Percentiles rank a stretch among this genome's conserved stretches.
Conservation (phyloP, 2,888 invertebrate species). For the Ophion slaviceki region DNA sequence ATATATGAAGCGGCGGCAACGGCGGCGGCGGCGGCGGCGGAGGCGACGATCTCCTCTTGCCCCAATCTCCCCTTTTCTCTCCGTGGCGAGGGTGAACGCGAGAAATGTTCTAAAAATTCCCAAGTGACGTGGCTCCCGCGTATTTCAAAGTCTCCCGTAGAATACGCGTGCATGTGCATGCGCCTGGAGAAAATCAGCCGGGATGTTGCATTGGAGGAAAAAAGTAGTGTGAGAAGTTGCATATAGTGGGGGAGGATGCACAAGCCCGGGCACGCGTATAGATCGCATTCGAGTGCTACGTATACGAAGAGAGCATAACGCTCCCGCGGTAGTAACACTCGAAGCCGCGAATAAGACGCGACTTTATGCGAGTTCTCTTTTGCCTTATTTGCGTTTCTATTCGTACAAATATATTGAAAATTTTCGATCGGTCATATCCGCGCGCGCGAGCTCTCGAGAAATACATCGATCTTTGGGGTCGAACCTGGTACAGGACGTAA, state of each 20-base stretch:
- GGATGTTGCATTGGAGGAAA: conserved; percentile 28
- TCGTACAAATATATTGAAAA: not conserved
- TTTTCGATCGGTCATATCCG: not conserved
- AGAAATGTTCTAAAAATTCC: conserved; percentile 44
- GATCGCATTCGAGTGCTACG: conserved; percentile 25
- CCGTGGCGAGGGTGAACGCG: not conserved
- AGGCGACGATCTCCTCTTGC: conserved; percentile 5
- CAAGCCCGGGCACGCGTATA: conserved; percentile 36
- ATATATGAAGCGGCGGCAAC: not conserved
- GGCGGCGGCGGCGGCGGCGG: not conserved
- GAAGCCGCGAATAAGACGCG: conserved; percentile 33
- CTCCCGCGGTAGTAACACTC: conserved; percentile 37
- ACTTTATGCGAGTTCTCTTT: not conserved
- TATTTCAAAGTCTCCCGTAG: conserved; percentile 8
- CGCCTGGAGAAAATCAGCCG: not conserved
- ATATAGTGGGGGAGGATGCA: conserved; percentile 34
- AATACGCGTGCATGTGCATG: not conserved
- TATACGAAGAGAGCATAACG: conserved; percentile 19
- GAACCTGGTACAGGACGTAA: not conserved
- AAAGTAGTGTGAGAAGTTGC: not conserved
- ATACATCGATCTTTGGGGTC: not conserved
- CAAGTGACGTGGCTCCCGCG: conserved; percentile 17
- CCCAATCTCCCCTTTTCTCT: not conserved
- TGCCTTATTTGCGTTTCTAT: not conserved
- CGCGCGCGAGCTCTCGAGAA: not conserved